These are phyloP conservation scores for Fragum whitleyi DNA, from an alignment of 2,888 invertebrate genomes.

Conservation along the genomic window DNA sequence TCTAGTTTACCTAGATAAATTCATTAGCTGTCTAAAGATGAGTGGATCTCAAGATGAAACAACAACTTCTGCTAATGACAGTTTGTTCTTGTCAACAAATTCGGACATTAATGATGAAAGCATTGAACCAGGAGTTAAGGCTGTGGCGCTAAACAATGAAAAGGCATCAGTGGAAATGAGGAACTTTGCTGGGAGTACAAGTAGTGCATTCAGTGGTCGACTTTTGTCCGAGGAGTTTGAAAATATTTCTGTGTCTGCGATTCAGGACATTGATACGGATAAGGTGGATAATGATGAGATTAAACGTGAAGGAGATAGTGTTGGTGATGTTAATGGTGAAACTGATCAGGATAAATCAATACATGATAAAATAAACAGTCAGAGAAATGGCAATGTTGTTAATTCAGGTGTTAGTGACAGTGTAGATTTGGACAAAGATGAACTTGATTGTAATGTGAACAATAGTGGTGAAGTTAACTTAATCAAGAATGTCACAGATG, in stretches of 20 bases:
- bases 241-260: constrained; percentile 35
- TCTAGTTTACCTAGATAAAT: background rate
- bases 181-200: constrained; percentile 18
- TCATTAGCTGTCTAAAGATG: background rate
- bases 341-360: background rate
- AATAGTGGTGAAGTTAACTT: background rate
- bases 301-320: background rate
- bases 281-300: background rate
- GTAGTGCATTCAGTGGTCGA: constrained; percentile 8
- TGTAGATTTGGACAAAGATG: background rate
- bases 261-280: constrained; percentile 3
- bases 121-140: background rate
- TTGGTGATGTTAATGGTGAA: background rate
- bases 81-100: background rate
- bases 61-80: background rate
- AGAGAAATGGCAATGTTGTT: background rate
- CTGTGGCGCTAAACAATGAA: background rate
- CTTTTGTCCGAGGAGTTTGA: constrained; percentile 42
- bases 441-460: constrained; percentile 4
- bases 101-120: background rate
- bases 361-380: background rate
- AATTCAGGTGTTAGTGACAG: background rate
- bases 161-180: background rate
- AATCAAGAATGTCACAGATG: background rate
- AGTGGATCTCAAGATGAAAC: background rate